Percentiles rank a stretch among this genome's conserved stretches.
phyloP scores from a whole-genome alignment of 2,888 invertebrate genomes.

The Globia sparganii region DNA sequence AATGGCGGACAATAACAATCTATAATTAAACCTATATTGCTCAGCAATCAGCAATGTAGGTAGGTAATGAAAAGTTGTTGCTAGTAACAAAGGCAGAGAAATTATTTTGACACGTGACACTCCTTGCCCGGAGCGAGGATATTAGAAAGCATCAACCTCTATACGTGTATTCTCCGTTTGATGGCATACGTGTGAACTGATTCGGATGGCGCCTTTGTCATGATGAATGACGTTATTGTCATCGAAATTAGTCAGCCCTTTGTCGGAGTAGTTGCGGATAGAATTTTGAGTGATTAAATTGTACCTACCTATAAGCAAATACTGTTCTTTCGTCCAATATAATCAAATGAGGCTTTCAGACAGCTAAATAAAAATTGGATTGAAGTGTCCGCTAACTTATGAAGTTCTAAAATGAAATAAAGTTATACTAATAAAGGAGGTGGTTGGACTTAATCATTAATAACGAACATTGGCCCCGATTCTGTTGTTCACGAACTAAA shows the following conservation, averaged over 20 bases:
- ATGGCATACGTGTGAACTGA: slow-evolving; percentile 60
- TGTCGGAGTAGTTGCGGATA: background rate
- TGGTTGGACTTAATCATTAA: background rate
- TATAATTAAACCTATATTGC: slow-evolving; percentile 53
- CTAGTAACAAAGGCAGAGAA: slow-evolving; percentile 53
- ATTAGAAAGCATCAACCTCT: slow-evolving; percentile 65
- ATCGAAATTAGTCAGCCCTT: slow-evolving; percentile 33
- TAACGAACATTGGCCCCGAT: no score
- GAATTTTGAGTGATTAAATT: background rate
- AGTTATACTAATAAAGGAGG: background rate
- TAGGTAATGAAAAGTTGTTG: slow-evolving; percentile 55
- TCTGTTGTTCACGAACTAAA: no score
- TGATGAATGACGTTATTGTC: slow-evolving; percentile 35
- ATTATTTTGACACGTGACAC: slow-evolving; percentile 61
- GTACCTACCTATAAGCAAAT: background rate
- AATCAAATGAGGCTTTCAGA: background rate
- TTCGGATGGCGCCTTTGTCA: slow-evolving; percentile 54
- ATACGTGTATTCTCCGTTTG: slow-evolving; percentile 62
- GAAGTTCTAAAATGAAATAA: background rate
- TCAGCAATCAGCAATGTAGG: slow-evolving; percentile 57
- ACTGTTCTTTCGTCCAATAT: background rate
- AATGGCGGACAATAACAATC: slow-evolving; percentile 52
- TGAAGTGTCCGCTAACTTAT: background rate
- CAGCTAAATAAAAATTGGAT: background rate
- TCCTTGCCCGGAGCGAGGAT: slow-evolving; percentile 50